Conservation (phyloP, 2,113 vertebrate genomes). For the Osmerus eperlanus region DNA sequence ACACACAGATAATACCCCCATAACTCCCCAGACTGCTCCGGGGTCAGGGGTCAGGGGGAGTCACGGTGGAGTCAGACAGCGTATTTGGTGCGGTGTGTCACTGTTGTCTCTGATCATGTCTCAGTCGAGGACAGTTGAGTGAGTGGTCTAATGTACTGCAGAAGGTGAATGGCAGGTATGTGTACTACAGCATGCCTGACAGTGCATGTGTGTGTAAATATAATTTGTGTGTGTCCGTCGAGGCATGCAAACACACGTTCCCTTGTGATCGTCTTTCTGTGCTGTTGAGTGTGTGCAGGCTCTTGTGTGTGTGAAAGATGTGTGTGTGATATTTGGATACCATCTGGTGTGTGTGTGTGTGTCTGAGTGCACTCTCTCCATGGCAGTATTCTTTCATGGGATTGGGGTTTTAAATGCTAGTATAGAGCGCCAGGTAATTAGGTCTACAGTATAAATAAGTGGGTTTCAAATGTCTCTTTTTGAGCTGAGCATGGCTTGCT, state of each 20-base stretch:
- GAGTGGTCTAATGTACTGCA: slow-evolving; percentile 22
- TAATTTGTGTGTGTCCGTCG: slow-evolving; percentile 8
- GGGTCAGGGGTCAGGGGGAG: slow-evolving; percentile 52
- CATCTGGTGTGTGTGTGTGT: background rate
- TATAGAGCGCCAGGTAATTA: no score
- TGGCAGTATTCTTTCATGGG: no score
- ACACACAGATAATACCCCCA: slow-evolving; percentile 53
- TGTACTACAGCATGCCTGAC: slow-evolving; percentile 29
- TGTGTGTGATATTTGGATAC: background rate
- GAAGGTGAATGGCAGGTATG: slow-evolving; percentile 39
- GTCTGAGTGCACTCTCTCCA: background rate
- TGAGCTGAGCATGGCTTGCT: no score
- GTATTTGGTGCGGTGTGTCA: slow-evolving; percentile 42
- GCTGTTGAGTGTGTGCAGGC: background rate
- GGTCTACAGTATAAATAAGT: background rate
- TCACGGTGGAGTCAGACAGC: slow-evolving; percentile 50
- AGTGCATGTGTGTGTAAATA: slow-evolving; percentile 20
- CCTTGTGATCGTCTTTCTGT: slow-evolving; percentile 1
- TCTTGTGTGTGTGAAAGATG: background rate
- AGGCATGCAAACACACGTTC: background rate
- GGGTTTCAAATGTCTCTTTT: background rate
- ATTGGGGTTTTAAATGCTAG: no score
- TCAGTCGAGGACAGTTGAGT: slow-evolving; percentile 48
- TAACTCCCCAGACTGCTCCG: slow-evolving; percentile 46
- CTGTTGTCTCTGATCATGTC: slow-evolving; percentile 54